Conservation (phyloP, 2,113 vertebrate genomes). For the Corydoras sp. region DNA sequence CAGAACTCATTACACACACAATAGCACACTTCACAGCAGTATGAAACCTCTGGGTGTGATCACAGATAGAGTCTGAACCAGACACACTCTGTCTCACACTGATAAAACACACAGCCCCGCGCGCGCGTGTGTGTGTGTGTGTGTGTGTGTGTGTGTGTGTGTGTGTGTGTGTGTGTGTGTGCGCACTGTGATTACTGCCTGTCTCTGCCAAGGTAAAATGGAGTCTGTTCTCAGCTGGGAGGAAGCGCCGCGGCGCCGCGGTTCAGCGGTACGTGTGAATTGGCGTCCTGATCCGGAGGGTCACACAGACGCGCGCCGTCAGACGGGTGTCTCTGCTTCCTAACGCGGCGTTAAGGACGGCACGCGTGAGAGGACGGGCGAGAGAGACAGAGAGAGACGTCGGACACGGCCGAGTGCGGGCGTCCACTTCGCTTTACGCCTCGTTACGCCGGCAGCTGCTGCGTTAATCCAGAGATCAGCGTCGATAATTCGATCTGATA, state of each 20-base stretch:
- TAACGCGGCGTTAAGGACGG: too few species aligned
- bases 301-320: neutral
- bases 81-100: conserved; percentile 36
- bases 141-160: conserved; percentile 30
- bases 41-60: conserved; percentile 38
- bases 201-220: conserved; percentile 24
- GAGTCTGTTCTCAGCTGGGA: conserved; percentile 36
- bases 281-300: conserved; percentile 16
- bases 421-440: too few species aligned
- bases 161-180: conserved; percentile 29
- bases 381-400: too few species aligned
- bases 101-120: conserved; percentile 43
- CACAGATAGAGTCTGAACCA: conserved; percentile 38
- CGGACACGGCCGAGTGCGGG: too few species aligned
- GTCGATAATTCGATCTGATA: too few species aligned
- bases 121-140: conserved; percentile 30
- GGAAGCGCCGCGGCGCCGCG: conserved; percentile 10
- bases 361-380: too few species aligned
- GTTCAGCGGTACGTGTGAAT: conserved; percentile 4
- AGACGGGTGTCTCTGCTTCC: too few species aligned
- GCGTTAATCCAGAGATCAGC: too few species aligned
- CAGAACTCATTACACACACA: conserved; percentile 42
- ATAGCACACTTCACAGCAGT: conserved; percentile 36
- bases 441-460: too few species aligned
- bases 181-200: conserved; percentile 11